Evolutionary conservation across 2,797 vertebrate species (phyloP), one percentile per base, ranked within the genome.

Genomic region (Lutjanus argentimaculatus): DNA sequence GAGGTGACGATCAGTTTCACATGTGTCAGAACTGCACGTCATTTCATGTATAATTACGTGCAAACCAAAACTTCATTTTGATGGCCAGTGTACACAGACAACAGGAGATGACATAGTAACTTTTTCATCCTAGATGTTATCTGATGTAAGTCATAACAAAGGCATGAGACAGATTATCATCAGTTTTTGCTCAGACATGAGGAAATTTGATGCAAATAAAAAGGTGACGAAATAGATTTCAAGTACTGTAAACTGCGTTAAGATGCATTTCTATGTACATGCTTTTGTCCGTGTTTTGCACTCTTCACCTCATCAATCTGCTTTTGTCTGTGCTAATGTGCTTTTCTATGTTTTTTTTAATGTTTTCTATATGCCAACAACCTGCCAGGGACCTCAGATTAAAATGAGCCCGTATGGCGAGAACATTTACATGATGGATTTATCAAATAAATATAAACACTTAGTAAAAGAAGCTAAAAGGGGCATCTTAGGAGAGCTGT

Each of bases 11-110:
- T 42, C 21, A 63, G 70, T 80, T 82, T 84, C 63, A 81, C 14
- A 82, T 82, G 21, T 67, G 71, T 76, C 62, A 73, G 77, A 68
- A 42, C 4, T 62, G 30, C 19, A 48, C 63, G 66, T 72, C 67
- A 85, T 21, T 57, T 8, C 17, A 17, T 10, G 5, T 6, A 49
- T 25, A 43, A 14, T 10, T 40, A 16, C 21, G 9, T 43, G 17
- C 8, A 51, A 25, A 62, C 7, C 40, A 22, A n/a, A 48, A 22
- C 52, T 40, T 59, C 3, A 67, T 55, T 36, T 30, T 25, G 2
- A 22, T 12, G 48, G 6, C 43, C 30, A 10, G 4, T 59, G 59
- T 5, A 62, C 16, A 56, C 51, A 57, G 30, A 55, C 4, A 59
- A n/a, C 57, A 46, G 68, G 68, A 66, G 42, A 59, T 75, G 67